phyloP scores from a whole-genome alignment of 2,888 invertebrate species.

The Dynastes hyllus region DNA sequence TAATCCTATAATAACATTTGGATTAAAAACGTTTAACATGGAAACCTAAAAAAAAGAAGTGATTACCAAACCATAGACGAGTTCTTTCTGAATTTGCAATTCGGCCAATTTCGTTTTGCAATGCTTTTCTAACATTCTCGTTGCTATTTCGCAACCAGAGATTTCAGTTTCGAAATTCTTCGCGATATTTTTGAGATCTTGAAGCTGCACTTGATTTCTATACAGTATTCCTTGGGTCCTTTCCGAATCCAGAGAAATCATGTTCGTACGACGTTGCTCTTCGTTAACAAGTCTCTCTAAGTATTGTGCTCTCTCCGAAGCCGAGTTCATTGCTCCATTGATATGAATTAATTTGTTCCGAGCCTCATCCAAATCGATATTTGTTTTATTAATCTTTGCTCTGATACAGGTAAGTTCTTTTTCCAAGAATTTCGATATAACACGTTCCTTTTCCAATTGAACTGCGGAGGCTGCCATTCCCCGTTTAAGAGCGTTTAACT shows the following conservation, averaged over 20 bases:
- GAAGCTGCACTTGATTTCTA: constrained; percentile 71
- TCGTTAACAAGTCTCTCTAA: constrained; percentile 77
- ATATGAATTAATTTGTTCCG: constrained; percentile 73
- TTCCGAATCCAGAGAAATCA: constrained; percentile 71
- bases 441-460: constrained; percentile 65
- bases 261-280: constrained; percentile 73
- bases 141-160: constrained; percentile 71
- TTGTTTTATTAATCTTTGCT: constrained; percentile 56
- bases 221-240: constrained; percentile 73
- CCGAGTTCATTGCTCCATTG: constrained; percentile 72
- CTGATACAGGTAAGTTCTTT: constrained; percentile 60
- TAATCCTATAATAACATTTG: constrained; percentile 63
- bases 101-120: constrained; percentile 63
- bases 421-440: constrained; percentile 60
- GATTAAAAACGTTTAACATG: background rate
- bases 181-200: constrained; percentile 71
- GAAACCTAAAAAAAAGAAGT: background rate
- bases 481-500: constrained; percentile 73
- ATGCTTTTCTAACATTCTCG: constrained; percentile 70
- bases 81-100: constrained; percentile 74
- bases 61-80: constrained; percentile 77
- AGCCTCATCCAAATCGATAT: constrained; percentile 65
- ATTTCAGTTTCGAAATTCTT: constrained; percentile 72
- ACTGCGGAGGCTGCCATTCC: constrained; percentile 71
- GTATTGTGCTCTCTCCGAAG: constrained; percentile 76